Base-by-base conservation (phyloP, 2,113 vertebrate species). In the Alosa alosa region DNA sequence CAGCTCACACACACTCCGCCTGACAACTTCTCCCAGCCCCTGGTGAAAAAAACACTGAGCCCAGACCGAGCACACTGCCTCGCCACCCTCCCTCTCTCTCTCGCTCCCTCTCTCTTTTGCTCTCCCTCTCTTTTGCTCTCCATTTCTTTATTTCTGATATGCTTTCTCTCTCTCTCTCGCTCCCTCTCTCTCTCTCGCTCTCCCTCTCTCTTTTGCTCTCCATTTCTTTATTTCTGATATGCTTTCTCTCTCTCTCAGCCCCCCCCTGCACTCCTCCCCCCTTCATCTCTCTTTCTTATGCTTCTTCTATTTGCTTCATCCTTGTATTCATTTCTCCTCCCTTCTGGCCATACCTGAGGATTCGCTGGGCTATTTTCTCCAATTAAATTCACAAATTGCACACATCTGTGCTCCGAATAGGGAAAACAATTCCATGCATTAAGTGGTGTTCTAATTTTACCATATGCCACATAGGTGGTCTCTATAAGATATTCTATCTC, bases 11-110 rank as follows among this genome's bases (percentile, higher is more conserved):
- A 95, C 95, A 94, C 96, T 96, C 96, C 86, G 94, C 96, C 96
- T 98, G 97, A 98, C 97, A 98, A 97, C 96, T 97, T 96, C 96
- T 96, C 95, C 95, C 94, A 96, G 96, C 96, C 96, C 94, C 95
- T 96, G 95, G 96, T 93, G 94, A 96, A 96, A 90, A 87, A 78
- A 39, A 78, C 15, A 78, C 72, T 72, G 25, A 36, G 64, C 64
- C 9, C 20, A 44, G 41, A 44, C 41, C 41, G 41, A 44, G n/a
- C 60, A 44, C 86, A 60, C 83, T 22, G 81, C 39, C 49, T 88
- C 55, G 47, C 85, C 52, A 36, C 91, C 87, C 84, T 82, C 85
- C 81, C 57, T 44, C 86, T 64, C 60, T 86, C 84, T 85, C 45
- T 82, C 81, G 31, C 81, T 81, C 81, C 75, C 4, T 64, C 41